Conservation (phyloP, 2,888 invertebrate genomes). For the Aphidius colemani region DNA sequence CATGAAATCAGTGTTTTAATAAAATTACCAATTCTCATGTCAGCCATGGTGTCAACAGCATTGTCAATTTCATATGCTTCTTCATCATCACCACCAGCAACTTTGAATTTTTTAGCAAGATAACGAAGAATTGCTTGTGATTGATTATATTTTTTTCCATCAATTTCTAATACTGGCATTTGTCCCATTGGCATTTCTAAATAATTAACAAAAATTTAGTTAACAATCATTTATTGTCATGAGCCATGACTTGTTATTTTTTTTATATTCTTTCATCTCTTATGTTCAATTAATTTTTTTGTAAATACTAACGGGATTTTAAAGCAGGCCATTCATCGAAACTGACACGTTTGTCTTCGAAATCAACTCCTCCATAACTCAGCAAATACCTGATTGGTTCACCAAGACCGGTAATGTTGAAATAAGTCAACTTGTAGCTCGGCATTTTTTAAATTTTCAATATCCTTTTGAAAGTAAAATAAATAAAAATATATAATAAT, state of each 20-base stretch:
- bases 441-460: conserved; percentile 34
- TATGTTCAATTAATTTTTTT: not conserved
- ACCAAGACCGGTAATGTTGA: conserved; percentile 57
- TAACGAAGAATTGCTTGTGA: conserved; percentile 64
- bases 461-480: not conserved
- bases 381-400: conserved; percentile 57
- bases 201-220: not conserved
- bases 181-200: conserved; percentile 61
- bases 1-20: not conserved
- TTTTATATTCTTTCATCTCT: not conserved
- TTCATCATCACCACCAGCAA: conserved; percentile 62
- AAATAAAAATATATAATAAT: not conserved
- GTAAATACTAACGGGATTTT: conserved; percentile 42
- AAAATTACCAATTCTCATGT: conserved; percentile 60
- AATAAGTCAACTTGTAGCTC: conserved; percentile 58
- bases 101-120: conserved; percentile 61
- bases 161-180: conserved; percentile 61
- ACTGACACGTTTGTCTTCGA: conserved; percentile 56
- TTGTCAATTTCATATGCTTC: conserved; percentile 63
- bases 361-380: conserved; percentile 53
- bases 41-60: conserved; percentile 61
- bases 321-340: conserved; percentile 49
- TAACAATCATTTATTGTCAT: too few species aligned
- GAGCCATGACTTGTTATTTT: conserved; percentile 3
- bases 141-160: conserved; percentile 59